Percentiles rank a stretch among this genome's conserved stretches.
These are phyloP conservation scores for Euwallacea similis DNA, from an alignment of 1,140 invertebrate genomes.

Conservation along the genomic window DNA sequence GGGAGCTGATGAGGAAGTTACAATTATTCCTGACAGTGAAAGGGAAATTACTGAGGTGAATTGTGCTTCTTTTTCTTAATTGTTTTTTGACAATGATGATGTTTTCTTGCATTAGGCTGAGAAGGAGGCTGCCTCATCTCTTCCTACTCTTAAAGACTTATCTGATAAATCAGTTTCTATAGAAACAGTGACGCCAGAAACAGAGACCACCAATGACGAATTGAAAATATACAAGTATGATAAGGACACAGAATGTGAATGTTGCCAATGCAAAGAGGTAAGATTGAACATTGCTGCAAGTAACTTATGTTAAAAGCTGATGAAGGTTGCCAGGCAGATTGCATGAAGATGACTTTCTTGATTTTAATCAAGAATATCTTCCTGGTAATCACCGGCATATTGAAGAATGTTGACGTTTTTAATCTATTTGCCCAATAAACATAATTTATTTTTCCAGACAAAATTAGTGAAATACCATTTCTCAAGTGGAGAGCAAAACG, in stretches of 20 bases:
- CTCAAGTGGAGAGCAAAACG: constrained; percentile 37
- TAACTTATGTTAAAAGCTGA: neutral
- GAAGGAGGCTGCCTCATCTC: constrained; percentile 58
- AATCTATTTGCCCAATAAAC: neutral
- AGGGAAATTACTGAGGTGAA: constrained; percentile 62
- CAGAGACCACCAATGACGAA: constrained; percentile 50
- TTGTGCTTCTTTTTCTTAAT: neutral
- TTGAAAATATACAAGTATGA: constrained; percentile 54
- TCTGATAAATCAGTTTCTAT: constrained; percentile 29
- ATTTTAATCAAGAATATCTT: too few relatives aligned
- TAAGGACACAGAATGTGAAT: constrained; percentile 41
- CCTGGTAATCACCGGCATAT: too few relatives aligned
- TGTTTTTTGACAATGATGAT: neutral
- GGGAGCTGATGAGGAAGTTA: constrained; percentile 62
- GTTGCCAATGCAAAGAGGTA: constrained; percentile 45
- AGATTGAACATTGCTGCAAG: constrained; percentile 24
- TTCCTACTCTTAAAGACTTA: constrained; percentile 44
- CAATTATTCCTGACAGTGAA: constrained; percentile 62
- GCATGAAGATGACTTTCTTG: too few relatives aligned
- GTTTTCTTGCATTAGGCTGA: constrained; percentile 48
- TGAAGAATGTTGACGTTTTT: neutral
- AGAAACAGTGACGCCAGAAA: constrained; percentile 1
- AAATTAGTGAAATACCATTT: constrained; percentile 45
- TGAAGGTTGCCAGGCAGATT: too few relatives aligned
- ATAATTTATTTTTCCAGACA: constrained; percentile 38